Evolutionary conservation across 2,888 invertebrate species (phyloP).

Genomic region (Coleophora flavipennella): DNA sequence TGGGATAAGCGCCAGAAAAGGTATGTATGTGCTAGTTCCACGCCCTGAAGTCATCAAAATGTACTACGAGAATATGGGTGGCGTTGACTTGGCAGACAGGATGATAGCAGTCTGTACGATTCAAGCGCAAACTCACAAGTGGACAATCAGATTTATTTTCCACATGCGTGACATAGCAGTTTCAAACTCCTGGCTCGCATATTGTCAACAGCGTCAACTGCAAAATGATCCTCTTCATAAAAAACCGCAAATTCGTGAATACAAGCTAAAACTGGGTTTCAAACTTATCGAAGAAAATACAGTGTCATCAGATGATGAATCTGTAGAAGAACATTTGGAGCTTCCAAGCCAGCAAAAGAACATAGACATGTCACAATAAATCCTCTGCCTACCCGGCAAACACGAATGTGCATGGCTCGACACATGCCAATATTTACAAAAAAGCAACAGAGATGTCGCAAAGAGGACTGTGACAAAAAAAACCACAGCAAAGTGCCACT

Average conservation of each 20-base stretch:
- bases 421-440: not conserved
- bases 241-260: not conserved
- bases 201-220: not conserved
- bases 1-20: constrained; percentile 9
- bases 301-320: not conserved
- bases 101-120: constrained; percentile 7
- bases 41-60: constrained; percentile 10
- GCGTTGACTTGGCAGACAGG: constrained; percentile 11
- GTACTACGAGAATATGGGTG: constrained; percentile 11
- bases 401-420: not conserved
- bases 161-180: constrained; percentile 1
- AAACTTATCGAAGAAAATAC: not conserved
- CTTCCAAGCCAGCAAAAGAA: not conserved
- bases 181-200: not conserved
- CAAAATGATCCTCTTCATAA: not conserved
- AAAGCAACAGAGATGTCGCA: not conserved
- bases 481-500: not conserved
- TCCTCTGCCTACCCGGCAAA: not conserved
- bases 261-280: not conserved
- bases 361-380: not conserved
- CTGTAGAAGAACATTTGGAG: not conserved
- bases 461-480: not conserved
- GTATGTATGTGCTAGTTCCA: constrained; percentile 6
- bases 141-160: constrained; percentile 4
- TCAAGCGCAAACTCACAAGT: constrained; percentile 3